phyloP scores from a whole-genome alignment of 2,888 invertebrate genomes.

The Habroteleia sp. region DNA sequence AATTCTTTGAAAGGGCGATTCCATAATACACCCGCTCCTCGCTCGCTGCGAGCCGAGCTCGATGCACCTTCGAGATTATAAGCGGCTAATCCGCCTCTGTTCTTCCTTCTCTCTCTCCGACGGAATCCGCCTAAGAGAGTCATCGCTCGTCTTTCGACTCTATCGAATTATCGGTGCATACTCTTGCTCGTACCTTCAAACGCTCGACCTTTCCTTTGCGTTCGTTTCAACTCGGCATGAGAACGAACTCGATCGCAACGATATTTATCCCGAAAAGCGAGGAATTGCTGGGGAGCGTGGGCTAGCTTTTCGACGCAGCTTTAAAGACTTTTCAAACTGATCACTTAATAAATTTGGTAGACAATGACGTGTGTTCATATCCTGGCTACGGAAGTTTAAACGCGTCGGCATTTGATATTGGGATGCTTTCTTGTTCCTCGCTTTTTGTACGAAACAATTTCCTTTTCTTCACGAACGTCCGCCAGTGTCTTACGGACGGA shows the following conservation, averaged over 20 bases:
- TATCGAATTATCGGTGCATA: slow-evolving; percentile 49
- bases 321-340: no score
- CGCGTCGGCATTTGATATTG: no score
- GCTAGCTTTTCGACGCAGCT: no score
- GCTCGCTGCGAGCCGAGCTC: slow-evolving; percentile 31
- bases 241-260: background rate
- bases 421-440: no score
- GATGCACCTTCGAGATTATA: slow-evolving; percentile 54
- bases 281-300: no score
- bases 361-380: no score
- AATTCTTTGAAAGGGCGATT: slow-evolving; percentile 60
- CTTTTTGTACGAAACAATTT: no score
- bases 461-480: no score
- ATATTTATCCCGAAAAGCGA: background rate
- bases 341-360: no score
- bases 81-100: slow-evolving; percentile 45
- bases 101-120: slow-evolving; percentile 26
- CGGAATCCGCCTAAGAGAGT: slow-evolving; percentile 53
- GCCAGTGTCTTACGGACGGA: no score
- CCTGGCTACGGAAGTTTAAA: no score
- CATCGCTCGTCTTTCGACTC: slow-evolving; percentile 50
- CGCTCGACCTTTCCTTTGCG: slow-evolving; percentile 22
- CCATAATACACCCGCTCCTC: slow-evolving; percentile 42
- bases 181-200: slow-evolving; percentile 22
- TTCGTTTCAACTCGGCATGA: slow-evolving; percentile 13